Percentiles rank a stretch among this genome's conserved stretches.
These are phyloP conservation scores for Gnathonemus echidnorhynchus DNA, from an alignment of 2,113 vertebrate species.

Conservation along the genomic window DNA sequence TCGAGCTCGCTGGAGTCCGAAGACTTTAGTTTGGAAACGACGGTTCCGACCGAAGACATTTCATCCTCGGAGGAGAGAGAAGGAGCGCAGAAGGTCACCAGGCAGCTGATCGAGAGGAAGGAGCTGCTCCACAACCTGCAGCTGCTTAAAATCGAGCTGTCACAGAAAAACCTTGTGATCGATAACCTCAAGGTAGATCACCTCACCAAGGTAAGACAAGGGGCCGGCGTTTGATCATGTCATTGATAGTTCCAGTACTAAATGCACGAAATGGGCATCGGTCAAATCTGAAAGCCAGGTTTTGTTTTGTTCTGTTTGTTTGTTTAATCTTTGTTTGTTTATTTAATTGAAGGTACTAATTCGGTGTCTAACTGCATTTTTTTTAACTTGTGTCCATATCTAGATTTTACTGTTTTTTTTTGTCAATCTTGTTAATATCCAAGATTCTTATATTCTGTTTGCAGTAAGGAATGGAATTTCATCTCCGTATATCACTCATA, in stretches of 20 bases:
- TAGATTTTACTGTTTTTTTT: background rate
- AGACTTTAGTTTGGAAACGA: conserved; percentile 93
- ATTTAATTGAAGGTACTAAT: background rate
- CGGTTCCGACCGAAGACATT: conserved; percentile 82
- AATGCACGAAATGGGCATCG: background rate
- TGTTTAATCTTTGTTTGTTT: background rate
- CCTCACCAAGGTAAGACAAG: conserved; percentile 74
- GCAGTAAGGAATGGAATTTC: background rate
- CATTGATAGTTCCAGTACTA: background rate
- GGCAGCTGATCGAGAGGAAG: conserved; percentile 84
- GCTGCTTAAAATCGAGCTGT: conserved; percentile 85
- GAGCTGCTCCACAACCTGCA: conserved; percentile 84
- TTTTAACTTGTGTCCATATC: background rate
- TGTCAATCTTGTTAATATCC: no score
- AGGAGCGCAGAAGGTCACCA: conserved; percentile 74
- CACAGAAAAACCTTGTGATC: conserved; percentile 86
- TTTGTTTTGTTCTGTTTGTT: background rate
- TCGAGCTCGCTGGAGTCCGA: conserved; percentile 93
- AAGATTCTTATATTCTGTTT: background rate
- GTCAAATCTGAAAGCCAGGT: background rate
- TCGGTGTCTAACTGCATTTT: background rate
- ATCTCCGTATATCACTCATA: background rate
- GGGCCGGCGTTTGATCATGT: background rate
- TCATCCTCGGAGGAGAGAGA: conserved; percentile 88
- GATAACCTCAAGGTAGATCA: conserved; percentile 91